Evolutionary conservation across 1,140 invertebrate genomes (phyloP), one percentile per base, ranked within the genome.

Genomic region (Euura lappo): DNA sequence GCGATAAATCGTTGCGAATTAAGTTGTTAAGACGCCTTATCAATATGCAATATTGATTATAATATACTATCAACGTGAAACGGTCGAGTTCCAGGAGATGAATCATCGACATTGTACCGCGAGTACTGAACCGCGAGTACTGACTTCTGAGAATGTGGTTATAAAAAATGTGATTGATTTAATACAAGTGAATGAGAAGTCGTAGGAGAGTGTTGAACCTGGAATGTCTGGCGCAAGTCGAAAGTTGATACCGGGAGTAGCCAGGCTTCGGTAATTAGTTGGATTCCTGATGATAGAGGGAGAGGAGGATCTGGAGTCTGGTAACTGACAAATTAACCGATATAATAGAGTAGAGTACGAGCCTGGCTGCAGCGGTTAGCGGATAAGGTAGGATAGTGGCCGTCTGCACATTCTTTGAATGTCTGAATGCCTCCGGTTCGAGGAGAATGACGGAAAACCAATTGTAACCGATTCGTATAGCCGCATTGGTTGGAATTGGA

Each of bases 11-110:
- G 68, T 60, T 68, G 60, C 6, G 72, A 77, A 77, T 77, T 75
- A 77, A 77, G 76, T 75, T 72, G 69, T 74, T 68, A 10, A 45
- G 13, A 65, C 43, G 44, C n/a, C 70, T 73, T 74, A 77, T 77
- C 76, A 77, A 75, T 77, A 77, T 77, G 75, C 76, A 77, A 75
- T 77, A 77, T 75, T 72, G 44, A 72, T 74, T 74, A 74, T 74
- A 77, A 28, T 28, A 1, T 28, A 28, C 28, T 28, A 28, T 28
- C 28, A 28, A 28, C 28, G 28, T 28, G 28, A 28, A 28, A 28
- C 28, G 28, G 51, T 60, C 28, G 28, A 28, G 28, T 28, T 28
- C 28, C 28, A 28, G 28, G 28, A 0, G 28, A 28, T 28, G 28
- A 28, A 28, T 28, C 28, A 28, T 28, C 28, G 28, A 28, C 28